These are phyloP conservation scores for Hemistola chrysoprasaria DNA, from an alignment of 2,888 invertebrate genomes.

Conservation along the genomic window DNA sequence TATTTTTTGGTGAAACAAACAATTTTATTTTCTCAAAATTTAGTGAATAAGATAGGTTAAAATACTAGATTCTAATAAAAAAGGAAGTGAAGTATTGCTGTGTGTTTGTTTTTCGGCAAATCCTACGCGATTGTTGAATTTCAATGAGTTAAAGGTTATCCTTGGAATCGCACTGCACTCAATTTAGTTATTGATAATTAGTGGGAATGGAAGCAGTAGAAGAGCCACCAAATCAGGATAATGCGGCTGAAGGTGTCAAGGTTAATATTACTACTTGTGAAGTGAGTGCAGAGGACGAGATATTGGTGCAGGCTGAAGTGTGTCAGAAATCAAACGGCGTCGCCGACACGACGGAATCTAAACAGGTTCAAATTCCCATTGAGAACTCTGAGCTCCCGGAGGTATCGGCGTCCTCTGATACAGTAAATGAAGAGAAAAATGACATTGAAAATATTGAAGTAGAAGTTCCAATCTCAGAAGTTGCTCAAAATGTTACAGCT, in stretches of 20 bases:
- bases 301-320: slow-evolving; percentile 45
- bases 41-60: slow-evolving; percentile 3
- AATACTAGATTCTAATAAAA: not conserved
- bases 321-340: slow-evolving; percentile 69
- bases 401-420: not conserved
- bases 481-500: slow-evolving; percentile 5
- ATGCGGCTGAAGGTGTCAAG: slow-evolving; percentile 46
- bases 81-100: slow-evolving; percentile 10
- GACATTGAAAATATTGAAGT: slow-evolving; percentile 7
- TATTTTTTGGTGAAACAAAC: slow-evolving; percentile 27
- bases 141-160: slow-evolving; percentile 69
- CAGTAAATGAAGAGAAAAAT: slow-evolving; percentile 5
- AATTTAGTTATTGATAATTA: slow-evolving; percentile 19
- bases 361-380: slow-evolving; percentile 10
- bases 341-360: slow-evolving; percentile 40
- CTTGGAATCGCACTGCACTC: slow-evolving; percentile 19
- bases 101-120: slow-evolving; percentile 4
- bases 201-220: slow-evolving; percentile 42
- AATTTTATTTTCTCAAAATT: slow-evolving; percentile 4
- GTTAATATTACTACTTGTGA: slow-evolving; percentile 38
- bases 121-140: slow-evolving; percentile 6
- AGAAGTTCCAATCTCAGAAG: slow-evolving; percentile 16
- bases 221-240: slow-evolving; percentile 40
- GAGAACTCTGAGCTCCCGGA: slow-evolving; percentile 11
- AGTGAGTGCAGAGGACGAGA: slow-evolving; percentile 30